Percentiles rank a stretch among this genome's conserved stretches.
These are phyloP conservation scores for Corydoras sp. DNA, from an alignment of 2,113 vertebrate species.

Conservation along the genomic window DNA sequence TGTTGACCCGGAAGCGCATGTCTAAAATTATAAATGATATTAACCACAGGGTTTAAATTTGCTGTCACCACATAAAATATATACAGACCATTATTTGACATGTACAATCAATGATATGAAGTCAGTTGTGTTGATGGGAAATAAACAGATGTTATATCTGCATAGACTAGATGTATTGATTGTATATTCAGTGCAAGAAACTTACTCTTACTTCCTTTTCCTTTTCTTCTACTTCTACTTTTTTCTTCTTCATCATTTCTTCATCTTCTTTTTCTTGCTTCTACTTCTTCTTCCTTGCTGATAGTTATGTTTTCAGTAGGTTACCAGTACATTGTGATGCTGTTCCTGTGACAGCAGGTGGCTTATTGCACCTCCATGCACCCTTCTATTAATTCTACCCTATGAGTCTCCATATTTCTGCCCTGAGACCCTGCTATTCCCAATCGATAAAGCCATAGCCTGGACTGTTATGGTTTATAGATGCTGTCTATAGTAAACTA, in stretches of 20 bases:
- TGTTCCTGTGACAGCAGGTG: slow-evolving; percentile 7
- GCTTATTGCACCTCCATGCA: slow-evolving; percentile 10
- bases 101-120: too few species aligned
- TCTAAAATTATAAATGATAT: too few species aligned
- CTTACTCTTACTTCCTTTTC: neutral
- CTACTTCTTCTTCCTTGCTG: neutral
- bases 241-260: neutral
- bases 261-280: neutral
- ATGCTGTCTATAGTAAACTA: slow-evolving; percentile 26
- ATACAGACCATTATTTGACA: too few species aligned
- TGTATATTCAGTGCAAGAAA: neutral
- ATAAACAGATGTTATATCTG: neutral
- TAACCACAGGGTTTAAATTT: neutral
- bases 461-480: slow-evolving; percentile 30
- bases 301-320: too few species aligned
- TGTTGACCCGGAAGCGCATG: too few species aligned
- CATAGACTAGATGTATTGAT: neutral
- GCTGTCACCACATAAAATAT: neutral
- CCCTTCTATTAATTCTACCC: slow-evolving; percentile 25
- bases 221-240: neutral
- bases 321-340: neutral
- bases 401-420: slow-evolving; percentile 20
- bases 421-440: slow-evolving; percentile 17
- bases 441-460: slow-evolving; percentile 26
- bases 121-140: neutral